These are phyloP conservation scores for Cassiopea andromeda DNA, from an alignment of 30 jellyfish, hydroid and myxozoan species.

Conservation along the genomic window DNA sequence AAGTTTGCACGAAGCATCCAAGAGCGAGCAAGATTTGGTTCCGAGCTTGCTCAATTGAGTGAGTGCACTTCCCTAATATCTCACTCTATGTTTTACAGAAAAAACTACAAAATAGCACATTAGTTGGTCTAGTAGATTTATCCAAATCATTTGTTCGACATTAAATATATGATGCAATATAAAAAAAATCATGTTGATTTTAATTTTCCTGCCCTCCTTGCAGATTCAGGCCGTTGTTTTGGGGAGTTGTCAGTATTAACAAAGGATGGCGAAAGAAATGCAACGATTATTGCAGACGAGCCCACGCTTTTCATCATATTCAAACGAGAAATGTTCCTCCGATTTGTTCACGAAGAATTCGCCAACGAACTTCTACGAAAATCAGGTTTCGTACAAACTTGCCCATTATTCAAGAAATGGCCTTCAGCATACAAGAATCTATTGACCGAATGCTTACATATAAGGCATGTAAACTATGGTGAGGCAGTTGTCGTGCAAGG, in stretches of 20 bases:
- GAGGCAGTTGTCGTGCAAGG: constrained; percentile 86
- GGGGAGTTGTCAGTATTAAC: constrained; percentile 90
- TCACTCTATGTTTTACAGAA: background rate
- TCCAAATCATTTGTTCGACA: no score
- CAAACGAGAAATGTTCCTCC: constrained; percentile 65
- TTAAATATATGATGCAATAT: no score
- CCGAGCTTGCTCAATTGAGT: constrained; percentile 83
- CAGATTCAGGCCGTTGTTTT: constrained; percentile 94
- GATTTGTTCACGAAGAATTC: constrained; percentile 81
- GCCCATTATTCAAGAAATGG: constrained; percentile 87
- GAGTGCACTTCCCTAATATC: constrained; percentile 15
- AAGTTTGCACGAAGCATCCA: constrained; percentile 73
- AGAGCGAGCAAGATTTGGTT: constrained; percentile 91
- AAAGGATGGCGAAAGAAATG: constrained; percentile 79
- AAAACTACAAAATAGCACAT: no score
- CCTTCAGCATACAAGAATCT: constrained; percentile 88
- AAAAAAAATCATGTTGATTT: no score
- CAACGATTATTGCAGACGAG: constrained; percentile 92
- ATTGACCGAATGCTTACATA: constrained; percentile 84
- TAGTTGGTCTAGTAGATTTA: no score
- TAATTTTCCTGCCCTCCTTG: background rate
- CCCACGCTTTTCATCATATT: constrained; percentile 72
- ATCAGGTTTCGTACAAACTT: constrained; percentile 88
- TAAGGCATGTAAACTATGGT: constrained; percentile 68
- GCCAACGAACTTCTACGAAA: constrained; percentile 86